Conservation (phyloP, 2,797 vertebrate genomes). For the Serranus cabrilla region DNA sequence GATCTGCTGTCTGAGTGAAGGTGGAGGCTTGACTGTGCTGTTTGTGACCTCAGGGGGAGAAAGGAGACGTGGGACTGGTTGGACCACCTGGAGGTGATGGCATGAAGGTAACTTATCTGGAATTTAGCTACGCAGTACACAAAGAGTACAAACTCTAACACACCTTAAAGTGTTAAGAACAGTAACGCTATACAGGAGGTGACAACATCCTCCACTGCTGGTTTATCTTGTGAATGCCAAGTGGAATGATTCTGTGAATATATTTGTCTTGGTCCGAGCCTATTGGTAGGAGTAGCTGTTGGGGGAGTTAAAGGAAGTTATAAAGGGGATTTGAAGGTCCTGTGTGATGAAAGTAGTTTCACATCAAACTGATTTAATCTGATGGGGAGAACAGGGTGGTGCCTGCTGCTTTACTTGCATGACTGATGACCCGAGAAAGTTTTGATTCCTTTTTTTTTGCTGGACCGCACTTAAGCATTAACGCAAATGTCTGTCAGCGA, state of each 20-base stretch:
- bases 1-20: background rate
- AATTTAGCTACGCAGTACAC: too few species aligned
- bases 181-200: background rate
- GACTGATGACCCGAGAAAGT: background rate
- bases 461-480: too few species aligned
- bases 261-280: background rate
- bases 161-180: background rate
- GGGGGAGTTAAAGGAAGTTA: background rate
- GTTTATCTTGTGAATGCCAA: background rate
- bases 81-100: constrained; percentile 76
- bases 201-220: background rate
- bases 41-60: constrained; percentile 85
- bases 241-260: background rate
- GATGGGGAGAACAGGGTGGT: background rate
- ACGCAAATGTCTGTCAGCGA: too few species aligned
- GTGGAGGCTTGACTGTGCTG: background rate
- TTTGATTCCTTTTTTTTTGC: background rate
- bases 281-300: background rate
- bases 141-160: background rate
- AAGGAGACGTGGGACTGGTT: constrained; percentile 82
- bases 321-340: background rate
- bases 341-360: background rate
- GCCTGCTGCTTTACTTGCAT: background rate
- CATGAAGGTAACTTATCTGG: constrained; percentile 77
- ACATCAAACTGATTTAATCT: background rate